Conservation (phyloP, 37 sponge, comb jelly and placozoan species). For the Diacarnus erythraeanus region DNA sequence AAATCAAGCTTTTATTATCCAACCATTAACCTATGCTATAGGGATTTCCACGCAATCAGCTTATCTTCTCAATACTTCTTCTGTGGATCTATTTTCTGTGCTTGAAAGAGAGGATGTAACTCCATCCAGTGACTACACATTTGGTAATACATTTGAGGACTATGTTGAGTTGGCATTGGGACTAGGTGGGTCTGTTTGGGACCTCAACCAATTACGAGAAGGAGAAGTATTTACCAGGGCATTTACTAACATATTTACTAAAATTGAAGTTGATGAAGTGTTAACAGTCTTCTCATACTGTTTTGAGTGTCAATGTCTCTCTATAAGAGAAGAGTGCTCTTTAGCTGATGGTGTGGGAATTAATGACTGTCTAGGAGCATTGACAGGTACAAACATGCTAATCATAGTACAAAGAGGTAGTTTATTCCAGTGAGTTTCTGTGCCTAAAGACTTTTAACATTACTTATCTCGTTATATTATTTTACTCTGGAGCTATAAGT, state of each 20-base stretch:
- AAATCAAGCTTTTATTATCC: constrained; percentile 47
- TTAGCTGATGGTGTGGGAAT: neutral
- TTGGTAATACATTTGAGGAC: constrained; percentile 59
- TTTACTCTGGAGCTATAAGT: no score
- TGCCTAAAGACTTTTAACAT: no score
- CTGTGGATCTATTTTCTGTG: constrained; percentile 4
- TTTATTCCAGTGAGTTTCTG: no score
- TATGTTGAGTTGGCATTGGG: constrained; percentile 74
- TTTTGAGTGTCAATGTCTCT: constrained; percentile 52
- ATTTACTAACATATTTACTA: constrained; percentile 68
- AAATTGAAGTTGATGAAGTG: constrained; percentile 69
- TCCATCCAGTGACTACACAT: neutral
- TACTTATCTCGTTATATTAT: no score
- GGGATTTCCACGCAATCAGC: constrained; percentile 42
- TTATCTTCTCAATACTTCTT: constrained; percentile 25
- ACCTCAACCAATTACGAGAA: constrained; percentile 52
- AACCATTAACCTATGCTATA: constrained; percentile 4
- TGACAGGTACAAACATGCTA: constrained; percentile 25
- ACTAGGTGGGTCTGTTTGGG: constrained; percentile 75
- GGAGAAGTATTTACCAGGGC: constrained; percentile 23
- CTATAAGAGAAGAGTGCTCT: constrained; percentile 13
- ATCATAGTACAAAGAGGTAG: no score
- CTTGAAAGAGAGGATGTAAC: neutral
- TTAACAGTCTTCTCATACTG: constrained; percentile 44
- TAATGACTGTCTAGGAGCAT: constrained; percentile 29